These are phyloP conservation scores for Cardinalis cardinalis DNA, from an alignment of 2,113 vertebrate genomes.

Conservation along the genomic window DNA sequence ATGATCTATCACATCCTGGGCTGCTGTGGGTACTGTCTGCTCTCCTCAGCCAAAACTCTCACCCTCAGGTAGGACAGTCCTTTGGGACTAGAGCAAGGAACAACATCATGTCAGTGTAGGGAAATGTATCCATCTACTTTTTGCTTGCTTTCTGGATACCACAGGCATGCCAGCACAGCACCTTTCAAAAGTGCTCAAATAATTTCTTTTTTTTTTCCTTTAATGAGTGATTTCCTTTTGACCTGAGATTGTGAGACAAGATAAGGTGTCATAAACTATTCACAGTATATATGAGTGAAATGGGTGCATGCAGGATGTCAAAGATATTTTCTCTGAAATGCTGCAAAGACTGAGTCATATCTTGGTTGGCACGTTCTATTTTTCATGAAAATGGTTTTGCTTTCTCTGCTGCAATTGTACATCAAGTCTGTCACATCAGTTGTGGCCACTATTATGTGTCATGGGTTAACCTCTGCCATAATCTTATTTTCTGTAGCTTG, in stretches of 20 bases:
- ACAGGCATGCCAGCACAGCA: not conserved
- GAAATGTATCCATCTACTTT: not conserved
- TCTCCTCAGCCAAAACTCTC: not conserved
- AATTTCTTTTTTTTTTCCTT: not conserved
- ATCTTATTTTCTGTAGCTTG: not conserved
- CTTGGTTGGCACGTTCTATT: not conserved
- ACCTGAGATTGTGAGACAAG: not conserved
- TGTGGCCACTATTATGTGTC: not conserved
- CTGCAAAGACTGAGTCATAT: not conserved
- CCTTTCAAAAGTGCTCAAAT: not conserved
- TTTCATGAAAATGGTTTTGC: not conserved
- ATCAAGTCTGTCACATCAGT: not conserved
- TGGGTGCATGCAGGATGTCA: not conserved
- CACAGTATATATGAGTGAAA: not conserved
- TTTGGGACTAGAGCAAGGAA: not conserved
- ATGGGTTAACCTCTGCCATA: not conserved
- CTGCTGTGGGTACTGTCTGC: not conserved
- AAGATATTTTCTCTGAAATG: not conserved
- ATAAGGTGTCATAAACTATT: not conserved
- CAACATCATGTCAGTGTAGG: fast-evolving
- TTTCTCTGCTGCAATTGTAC: not conserved
- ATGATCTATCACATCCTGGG: not conserved
- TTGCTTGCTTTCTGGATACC: not conserved
- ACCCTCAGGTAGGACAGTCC: not conserved
- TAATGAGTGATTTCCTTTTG: not conserved